Base-by-base conservation (phyloP, 2,797 vertebrate genomes). In the Ctenochaetus hawaiiensis region DNA sequence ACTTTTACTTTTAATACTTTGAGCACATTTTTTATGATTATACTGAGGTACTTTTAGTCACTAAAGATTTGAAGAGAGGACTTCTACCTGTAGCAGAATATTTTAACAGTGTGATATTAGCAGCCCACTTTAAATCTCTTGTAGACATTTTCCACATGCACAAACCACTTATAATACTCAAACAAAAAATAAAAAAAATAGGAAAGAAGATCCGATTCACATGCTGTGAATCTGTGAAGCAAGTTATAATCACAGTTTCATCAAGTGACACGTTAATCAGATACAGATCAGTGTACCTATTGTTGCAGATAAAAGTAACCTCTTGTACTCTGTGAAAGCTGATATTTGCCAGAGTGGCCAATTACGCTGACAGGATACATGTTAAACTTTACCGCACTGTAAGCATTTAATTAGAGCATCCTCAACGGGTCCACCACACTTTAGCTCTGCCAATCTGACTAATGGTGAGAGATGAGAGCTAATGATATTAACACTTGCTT, bases 401-500 rank as follows among this genome's bases (percentile, higher is more conserved):
- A 67, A 77, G 75, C 53, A 75, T 85, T 88, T 90, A 89, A 92
- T 88, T 75, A 90, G 75, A 66, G 75, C 61, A 59, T 78, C 76
- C 72, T 82, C 71, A 60, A 34, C 11, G 26, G 75, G 64, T 85
- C 84, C 75, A 77, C 63, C 62, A 70, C 17, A 41, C 77, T 81
- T 82, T 69, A 85, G 57, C 54, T 75, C 82, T 88, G 87, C 75
- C 79, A 90, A 54, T 88, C 84, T 78, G 70, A 41, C 80, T 91
- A 88, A 92, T 89, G 82, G 74, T 77, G 67, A 80, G 39, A 82
- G 72, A 88, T 87, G 80, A 85, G 67, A 13, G 52, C 71, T 87
- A 86, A 90, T 85, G 77, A 82, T 84, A 83, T 69, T 26, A 85
- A 87, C 70, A 67, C 81, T 77, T 68, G 26, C 80, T 77, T 47